phyloP scores from a whole-genome alignment of 2,888 invertebrate species.

The Scrobipalpa atriplicella region DNA sequence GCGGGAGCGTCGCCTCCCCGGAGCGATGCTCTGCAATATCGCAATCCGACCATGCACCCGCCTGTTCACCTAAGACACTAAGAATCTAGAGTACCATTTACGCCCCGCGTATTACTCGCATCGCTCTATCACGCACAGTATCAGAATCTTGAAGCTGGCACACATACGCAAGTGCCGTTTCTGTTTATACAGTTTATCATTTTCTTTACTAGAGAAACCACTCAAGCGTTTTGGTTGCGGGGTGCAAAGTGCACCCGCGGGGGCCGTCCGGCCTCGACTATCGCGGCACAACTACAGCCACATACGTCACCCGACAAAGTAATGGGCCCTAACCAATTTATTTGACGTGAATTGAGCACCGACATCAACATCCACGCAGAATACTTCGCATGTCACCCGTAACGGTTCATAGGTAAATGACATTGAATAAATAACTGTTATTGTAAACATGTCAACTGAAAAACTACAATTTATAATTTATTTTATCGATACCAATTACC shows the following conservation, averaged over 20 bases:
- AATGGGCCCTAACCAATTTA: conserved; percentile 19
- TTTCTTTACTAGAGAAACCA: conserved; percentile 1
- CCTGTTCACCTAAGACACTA: conserved; percentile 1
- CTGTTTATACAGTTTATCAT: background rate
- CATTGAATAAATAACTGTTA: conserved; percentile 46
- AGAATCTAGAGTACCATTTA: conserved; percentile 8
- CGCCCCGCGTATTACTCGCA: conserved; percentile 5
- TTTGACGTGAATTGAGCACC: conserved; percentile 27
- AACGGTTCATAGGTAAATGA: conserved; percentile 41
- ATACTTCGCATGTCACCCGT: conserved; percentile 23
- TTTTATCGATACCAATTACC: conserved; percentile 42
- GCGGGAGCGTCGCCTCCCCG: conserved; percentile 45
- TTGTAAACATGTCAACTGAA: conserved; percentile 38
- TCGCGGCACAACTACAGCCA: conserved; percentile 10
- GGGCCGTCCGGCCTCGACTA: conserved; percentile 26
- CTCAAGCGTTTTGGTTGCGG: conserved; percentile 24
- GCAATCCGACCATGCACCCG: conserved; percentile 24
- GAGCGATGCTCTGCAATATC: conserved; percentile 39
- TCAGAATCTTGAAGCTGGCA: background rate
- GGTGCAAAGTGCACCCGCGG: conserved; percentile 43
- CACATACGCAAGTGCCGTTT: background rate
- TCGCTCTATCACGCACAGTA: conserved; percentile 2
- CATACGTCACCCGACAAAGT: conserved; percentile 23
- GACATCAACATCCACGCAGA: conserved; percentile 19
- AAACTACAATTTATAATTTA: conserved; percentile 41